Percentiles rank a stretch among this genome's conserved stretches.
These are phyloP conservation scores for Butorides virescens DNA, from an alignment of 2,113 vertebrate genomes.

Conservation along the genomic window DNA sequence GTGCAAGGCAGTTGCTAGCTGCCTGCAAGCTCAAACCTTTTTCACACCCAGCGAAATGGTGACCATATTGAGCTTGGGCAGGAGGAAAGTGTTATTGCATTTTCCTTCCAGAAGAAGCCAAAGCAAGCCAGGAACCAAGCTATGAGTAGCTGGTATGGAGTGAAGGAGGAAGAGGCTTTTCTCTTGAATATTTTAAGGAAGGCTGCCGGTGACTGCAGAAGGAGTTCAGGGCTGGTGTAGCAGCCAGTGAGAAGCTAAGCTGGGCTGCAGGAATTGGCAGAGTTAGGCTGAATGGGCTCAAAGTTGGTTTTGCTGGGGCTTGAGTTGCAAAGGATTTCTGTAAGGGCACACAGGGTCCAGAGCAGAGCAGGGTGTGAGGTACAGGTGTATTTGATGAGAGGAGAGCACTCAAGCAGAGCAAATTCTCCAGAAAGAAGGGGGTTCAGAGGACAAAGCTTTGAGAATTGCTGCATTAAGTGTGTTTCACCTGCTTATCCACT, in stretches of 20 bases:
- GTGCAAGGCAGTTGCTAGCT: background rate
- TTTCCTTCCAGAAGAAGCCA: background rate
- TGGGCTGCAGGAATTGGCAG: background rate
- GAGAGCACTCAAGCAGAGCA: background rate
- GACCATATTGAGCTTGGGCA: background rate
- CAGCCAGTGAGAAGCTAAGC: background rate
- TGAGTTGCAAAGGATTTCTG: background rate
- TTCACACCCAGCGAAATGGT: background rate
- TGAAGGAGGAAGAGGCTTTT: background rate
- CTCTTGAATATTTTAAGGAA: background rate
- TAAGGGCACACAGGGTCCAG: background rate
- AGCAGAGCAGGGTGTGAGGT: background rate
- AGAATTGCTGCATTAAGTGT: background rate
- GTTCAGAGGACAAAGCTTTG: background rate
- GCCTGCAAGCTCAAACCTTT: background rate
- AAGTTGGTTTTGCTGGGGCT: background rate
- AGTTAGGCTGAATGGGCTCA: background rate
- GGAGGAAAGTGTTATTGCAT: background rate
- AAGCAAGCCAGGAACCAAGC: background rate
- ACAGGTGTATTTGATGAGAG: background rate
- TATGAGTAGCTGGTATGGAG: background rate
- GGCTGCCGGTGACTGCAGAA: rapidly evolving
- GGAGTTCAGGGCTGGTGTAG: background rate
- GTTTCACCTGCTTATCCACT: background rate
- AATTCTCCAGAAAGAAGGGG: background rate